Conservation (phyloP, 2,888 invertebrate genomes). For the Cepaea hortensis region DNA sequence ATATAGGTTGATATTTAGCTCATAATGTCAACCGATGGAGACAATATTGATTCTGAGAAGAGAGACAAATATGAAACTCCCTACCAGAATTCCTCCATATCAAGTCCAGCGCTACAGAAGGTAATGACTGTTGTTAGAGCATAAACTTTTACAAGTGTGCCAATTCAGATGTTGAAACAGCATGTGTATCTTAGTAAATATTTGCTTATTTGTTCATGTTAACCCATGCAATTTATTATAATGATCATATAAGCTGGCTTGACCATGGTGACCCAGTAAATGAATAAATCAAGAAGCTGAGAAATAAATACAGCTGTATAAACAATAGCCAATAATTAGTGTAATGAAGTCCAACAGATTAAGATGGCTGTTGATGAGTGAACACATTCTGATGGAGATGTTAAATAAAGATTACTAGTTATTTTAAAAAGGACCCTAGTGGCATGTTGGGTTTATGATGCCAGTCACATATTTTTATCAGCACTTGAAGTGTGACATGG, state of each 20-base stretch:
- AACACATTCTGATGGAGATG: not conserved
- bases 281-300: too few species aligned
- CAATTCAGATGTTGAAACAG: too few species aligned
- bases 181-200: too few species aligned
- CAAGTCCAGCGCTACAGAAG: not conserved
- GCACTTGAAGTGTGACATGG: too few species aligned
- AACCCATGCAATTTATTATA: too few species aligned
- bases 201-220: too few species aligned
- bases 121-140: not conserved
- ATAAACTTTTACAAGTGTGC: not conserved
- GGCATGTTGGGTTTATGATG: not conserved
- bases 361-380: not conserved
- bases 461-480: too few species aligned
- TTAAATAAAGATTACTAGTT: not conserved
- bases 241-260: too few species aligned
- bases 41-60: not conserved
- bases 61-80: not conserved
- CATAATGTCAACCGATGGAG: slow-evolving; percentile 4
- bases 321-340: not conserved
- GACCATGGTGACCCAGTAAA: too few species aligned
- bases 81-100: not conserved
- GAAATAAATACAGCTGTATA: not conserved
- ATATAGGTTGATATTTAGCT: not conserved
- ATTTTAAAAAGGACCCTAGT: not conserved
- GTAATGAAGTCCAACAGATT: not conserved